Base-by-base conservation (phyloP, 2,888 invertebrate species). In the Rhyacophila evoluta region DNA sequence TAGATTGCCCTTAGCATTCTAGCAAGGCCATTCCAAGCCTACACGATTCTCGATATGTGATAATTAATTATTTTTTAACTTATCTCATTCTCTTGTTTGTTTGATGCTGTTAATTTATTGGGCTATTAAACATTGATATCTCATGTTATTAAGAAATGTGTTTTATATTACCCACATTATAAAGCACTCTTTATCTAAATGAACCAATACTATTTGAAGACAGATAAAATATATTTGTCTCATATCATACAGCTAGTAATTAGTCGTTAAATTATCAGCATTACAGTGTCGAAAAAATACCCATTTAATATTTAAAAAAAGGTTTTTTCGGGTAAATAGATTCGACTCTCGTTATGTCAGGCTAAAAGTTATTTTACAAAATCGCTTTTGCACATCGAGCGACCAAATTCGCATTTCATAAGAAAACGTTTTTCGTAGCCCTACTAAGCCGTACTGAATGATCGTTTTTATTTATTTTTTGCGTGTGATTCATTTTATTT, bases 1-100 rank as follows among this genome's bases (percentile, higher is more conserved):
- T 19, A 72, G 72, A 37, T 72, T 19, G 38, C 72, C 72, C 72
- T 72, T 72, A 72, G 36, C 25, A 37, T 72, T n/a, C n/a, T n/a
- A 55, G 55, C 55, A 55, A 55, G 55, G 55, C 55, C 55, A 55
- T 12, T 55, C 10, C 10, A 19, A 19, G 10, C 55, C 55, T 55
- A 55, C 55, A 36, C 25, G 25, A 37, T 11, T 25, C 38, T 12
- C 15, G 37, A 36, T 72, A 6, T n/a, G n/a, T n/a, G n/a, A n/a
- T 36, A 37, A 72, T 36, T n/a, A 72, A 36, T 37, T 33, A 37
- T 37, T 36, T 72, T 72, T 72, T 28, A 25, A 72, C 19, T 11
- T 39, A 55, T 72, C 38, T 72, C 27, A 36, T n/a, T 39, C 11
- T 72, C 19, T 39, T 25, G 72, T 25, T 25, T 39, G 39, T 72